Conservation (phyloP, 2,113 vertebrate species). For the Calypte anna region DNA sequence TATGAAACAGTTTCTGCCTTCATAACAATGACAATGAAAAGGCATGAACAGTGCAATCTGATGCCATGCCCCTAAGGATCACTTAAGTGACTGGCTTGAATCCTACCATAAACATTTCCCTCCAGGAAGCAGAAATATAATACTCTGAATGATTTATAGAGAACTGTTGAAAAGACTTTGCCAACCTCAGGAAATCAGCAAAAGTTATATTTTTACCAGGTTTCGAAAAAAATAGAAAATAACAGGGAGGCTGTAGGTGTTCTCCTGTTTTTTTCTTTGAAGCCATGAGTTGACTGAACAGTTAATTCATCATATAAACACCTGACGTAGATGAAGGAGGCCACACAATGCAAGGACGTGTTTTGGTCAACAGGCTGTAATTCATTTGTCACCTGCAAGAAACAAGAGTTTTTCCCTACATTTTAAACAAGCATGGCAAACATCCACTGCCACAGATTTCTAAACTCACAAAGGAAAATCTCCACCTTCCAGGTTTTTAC, state of each 20-base stretch:
- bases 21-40: rapidly evolving
- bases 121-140: not conserved
- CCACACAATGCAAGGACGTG: not conserved
- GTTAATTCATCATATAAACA: not conserved
- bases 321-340: not conserved
- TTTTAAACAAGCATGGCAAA: not conserved
- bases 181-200: not conserved
- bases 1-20: not conserved
- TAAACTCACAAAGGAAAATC: not conserved
- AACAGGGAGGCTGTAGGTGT: not conserved
- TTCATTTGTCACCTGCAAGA: not conserved
- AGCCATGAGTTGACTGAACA: not conserved
- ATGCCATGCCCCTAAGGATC: not conserved
- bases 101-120: not conserved
- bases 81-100: not conserved
- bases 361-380: not conserved
- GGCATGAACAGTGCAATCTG: not conserved
- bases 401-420: not conserved
- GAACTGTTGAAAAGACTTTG: conserved; percentile 2
- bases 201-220: not conserved
- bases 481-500: not conserved
- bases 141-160: not conserved
- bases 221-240: not conserved
- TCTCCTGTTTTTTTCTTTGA: not conserved
- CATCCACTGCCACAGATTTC: not conserved